Evolutionary conservation across 1,140 invertebrate genomes (phyloP).

Genomic region (Nymphalis io): DNA sequence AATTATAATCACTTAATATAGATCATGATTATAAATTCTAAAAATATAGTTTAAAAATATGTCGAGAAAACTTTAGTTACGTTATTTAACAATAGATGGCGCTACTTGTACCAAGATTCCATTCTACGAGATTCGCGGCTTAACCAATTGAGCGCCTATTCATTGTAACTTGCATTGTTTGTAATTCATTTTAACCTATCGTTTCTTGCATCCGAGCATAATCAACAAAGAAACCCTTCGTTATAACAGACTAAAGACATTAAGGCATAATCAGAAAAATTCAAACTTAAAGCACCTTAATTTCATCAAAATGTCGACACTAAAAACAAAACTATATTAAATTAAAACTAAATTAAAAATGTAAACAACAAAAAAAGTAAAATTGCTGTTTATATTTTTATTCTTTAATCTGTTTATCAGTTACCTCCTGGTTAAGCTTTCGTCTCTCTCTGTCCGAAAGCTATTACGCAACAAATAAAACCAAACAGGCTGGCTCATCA

Average conservation of each 20-base stretch:
- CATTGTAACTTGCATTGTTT: conserved; percentile 32
- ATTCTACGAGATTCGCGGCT: conserved; percentile 22
- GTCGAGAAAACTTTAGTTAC: neutral
- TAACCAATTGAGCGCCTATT: conserved; percentile 34
- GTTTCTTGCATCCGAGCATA: conserved; percentile 36
- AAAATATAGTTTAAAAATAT: too few relatives aligned
- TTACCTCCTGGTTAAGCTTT: too few relatives aligned
- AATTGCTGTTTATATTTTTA: too few relatives aligned
- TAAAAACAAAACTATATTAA: neutral
- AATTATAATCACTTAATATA: too few relatives aligned
- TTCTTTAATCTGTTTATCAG: neutral
- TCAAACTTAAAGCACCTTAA: neutral
- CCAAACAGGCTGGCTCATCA: conserved; percentile 31
- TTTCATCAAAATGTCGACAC: neutral
- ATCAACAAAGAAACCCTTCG: conserved; percentile 30
- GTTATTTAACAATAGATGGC: conserved; percentile 51
- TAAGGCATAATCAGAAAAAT: conserved; percentile 18
- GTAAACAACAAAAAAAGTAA: too few relatives aligned
- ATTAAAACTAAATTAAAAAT: too few relatives aligned
- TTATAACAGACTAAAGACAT: conserved; percentile 31
- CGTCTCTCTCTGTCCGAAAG: neutral
- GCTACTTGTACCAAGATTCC: conserved; percentile 37
- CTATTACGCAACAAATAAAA: conserved; percentile 29
- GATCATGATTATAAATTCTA: too few relatives aligned
- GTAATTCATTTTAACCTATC: conserved; percentile 35